These are phyloP conservation scores for Rallus crepitans DNA, from an alignment of 2,797 vertebrate species.

Conservation along the genomic window DNA sequence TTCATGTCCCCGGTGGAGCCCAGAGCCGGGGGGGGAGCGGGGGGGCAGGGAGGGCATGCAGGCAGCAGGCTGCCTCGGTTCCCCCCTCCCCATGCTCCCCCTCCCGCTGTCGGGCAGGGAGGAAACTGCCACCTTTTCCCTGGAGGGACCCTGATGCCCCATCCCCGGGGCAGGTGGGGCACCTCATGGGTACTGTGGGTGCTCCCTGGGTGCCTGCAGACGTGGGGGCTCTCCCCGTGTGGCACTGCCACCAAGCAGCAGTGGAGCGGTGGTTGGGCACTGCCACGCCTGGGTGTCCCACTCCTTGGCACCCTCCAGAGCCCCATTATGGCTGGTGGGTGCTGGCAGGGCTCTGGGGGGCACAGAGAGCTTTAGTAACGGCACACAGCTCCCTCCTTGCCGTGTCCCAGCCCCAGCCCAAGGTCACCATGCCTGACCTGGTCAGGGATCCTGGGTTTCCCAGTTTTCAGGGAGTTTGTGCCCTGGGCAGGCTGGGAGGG, in stretches of 20 bases:
- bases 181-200: background rate
- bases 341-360: background rate
- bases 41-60: background rate
- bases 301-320: background rate
- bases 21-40: background rate
- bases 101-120: accelerated
- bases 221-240: background rate
- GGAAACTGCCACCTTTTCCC: background rate
- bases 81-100: background rate
- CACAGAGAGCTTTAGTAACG: accelerated
- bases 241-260: background rate
- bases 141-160: background rate
- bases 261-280: accelerated
- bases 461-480: background rate
- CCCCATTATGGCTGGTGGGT: accelerated
- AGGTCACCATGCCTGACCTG: accelerated
- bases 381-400: accelerated
- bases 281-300: accelerated
- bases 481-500: accelerated
- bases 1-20: background rate
- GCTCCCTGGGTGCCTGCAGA: background rate
- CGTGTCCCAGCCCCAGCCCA: background rate
- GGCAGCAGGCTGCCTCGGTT: accelerated
- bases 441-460: accelerated
- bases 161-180: background rate